Evolutionary conservation across 2,113 vertebrate genomes (phyloP).

Genomic region (Excalfactoria chinensis): DNA sequence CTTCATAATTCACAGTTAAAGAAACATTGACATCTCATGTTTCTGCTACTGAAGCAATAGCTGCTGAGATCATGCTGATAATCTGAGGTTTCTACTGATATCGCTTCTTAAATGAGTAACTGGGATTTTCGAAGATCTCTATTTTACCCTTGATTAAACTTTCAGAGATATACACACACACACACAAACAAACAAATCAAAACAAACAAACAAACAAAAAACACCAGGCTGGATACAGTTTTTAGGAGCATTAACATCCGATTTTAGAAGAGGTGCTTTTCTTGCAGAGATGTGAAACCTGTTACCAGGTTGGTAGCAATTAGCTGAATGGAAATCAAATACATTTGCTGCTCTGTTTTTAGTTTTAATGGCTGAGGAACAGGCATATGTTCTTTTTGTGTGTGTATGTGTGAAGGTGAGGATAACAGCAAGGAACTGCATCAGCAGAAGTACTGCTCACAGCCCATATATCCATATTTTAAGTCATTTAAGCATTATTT

Average conservation of each 20-base stretch:
- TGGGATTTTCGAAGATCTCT: not conserved
- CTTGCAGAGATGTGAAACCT: not conserved
- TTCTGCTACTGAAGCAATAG: not conserved
- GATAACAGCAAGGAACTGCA: not conserved
- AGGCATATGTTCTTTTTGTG: not conserved
- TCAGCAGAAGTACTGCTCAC: not conserved
- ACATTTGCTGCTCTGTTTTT: not conserved
- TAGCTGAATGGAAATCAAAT: not conserved
- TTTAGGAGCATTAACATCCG: not conserved
- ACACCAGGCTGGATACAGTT: not conserved
- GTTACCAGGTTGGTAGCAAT: not conserved
- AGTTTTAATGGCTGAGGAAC: not conserved
- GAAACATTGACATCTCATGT: not conserved
- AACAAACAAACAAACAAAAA: not conserved
- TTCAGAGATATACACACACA: not conserved
- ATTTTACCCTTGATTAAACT: not conserved
- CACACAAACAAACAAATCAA: not conserved
- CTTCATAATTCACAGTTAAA: not conserved
- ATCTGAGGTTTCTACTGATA: not conserved
- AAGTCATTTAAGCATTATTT: not conserved
- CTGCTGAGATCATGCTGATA: not conserved
- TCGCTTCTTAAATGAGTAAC: not conserved
- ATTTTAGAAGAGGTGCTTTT: constrained; percentile 12
- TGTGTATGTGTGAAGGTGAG: not conserved
- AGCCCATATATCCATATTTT: not conserved